Evolutionary conservation across 2,888 invertebrate genomes (phyloP), one percentile per base, ranked within the genome.

Genomic region (Orgyia antiqua): DNA sequence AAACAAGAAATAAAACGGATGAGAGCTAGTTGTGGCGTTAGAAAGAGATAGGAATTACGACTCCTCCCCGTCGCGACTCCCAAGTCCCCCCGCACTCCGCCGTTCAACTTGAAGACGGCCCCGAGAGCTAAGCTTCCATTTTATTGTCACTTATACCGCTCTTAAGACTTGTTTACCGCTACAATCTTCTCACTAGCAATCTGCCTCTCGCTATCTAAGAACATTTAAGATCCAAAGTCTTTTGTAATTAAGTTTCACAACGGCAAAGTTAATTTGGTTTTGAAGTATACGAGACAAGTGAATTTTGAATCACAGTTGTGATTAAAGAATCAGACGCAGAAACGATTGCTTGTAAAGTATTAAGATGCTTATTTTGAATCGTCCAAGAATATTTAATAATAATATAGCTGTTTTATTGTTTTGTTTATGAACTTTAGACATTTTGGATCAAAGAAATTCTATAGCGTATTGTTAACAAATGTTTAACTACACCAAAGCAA

Each of bases 101-200:
- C 75, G 75, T 74, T 74, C 78, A 73, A 71, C 71, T 79, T 73
- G 68, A 83, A 83, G 86, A 83, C 82, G 84, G 77, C 73, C 72
- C 65, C 74, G 80, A 77, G 71, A 77, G 73, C 73, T 79, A 79
- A 82, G 76, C 77, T 78, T 66, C 75, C 79, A 65, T 82, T 84
- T 82, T 84, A 80, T 83, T 83, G 84, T 83, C 84, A 83, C 83
- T 83, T 83, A 84, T 74, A 82, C 80, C 82, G 70, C 60, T 47
- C 36, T 73, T 60, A 73, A 76, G 71, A 70, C 77, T 77, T 72
- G 68, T 76, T 76, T 71, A 62, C 66, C 46, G 45, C 56, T 54
- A 39, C 51, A 65, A 63, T 43, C 42, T 54, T 55, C 47, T 55
- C 44, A 42, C 42, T 50, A 39, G 42, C 51, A 51, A 60, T 45